phyloP scores from a whole-genome alignment of 2,888 invertebrate genomes.

The Metopia argyrocephala region DNA sequence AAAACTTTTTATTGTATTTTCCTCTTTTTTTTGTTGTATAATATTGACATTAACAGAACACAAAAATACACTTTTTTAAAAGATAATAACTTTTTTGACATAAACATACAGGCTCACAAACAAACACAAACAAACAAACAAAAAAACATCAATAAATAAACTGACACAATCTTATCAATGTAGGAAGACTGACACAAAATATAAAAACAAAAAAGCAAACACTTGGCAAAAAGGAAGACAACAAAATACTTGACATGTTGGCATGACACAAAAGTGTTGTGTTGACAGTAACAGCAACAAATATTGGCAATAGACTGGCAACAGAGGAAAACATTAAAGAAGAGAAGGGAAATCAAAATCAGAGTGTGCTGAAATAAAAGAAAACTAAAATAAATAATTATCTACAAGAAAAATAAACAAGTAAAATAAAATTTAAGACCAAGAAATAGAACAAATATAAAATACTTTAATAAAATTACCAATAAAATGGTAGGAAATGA shows the following conservation, averaged over 20 bases:
- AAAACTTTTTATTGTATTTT: slow-evolving; percentile 3
- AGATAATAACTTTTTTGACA: slow-evolving; percentile 35
- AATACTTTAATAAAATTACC: too few species aligned
- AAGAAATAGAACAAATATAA: not conserved
- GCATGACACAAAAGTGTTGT: slow-evolving; percentile 62
- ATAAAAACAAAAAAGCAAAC: not conserved
- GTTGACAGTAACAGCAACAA: slow-evolving; percentile 58
- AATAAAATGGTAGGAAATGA: slow-evolving; percentile 6
- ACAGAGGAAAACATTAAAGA: not conserved
- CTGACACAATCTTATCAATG: not conserved
- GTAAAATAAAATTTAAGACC: not conserved
- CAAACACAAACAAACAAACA: not conserved
- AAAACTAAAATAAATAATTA: not conserved
- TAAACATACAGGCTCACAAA: not conserved
- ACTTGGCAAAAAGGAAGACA: slow-evolving; percentile 40
- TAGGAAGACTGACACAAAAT: not conserved
- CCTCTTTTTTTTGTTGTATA: slow-evolving; percentile 13
- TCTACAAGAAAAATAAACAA: slow-evolving; percentile 15
- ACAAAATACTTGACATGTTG: slow-evolving; percentile 62
- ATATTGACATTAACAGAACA: slow-evolving; percentile 14
- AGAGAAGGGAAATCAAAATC: not conserved
- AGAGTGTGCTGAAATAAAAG: slow-evolving; percentile 17
- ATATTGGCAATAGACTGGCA: slow-evolving; percentile 27
- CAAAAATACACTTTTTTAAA: not conserved
- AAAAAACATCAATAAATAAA: not conserved